Base-by-base conservation (phyloP, 1,140 invertebrate species). In the Drosophila arawakana region DNA sequence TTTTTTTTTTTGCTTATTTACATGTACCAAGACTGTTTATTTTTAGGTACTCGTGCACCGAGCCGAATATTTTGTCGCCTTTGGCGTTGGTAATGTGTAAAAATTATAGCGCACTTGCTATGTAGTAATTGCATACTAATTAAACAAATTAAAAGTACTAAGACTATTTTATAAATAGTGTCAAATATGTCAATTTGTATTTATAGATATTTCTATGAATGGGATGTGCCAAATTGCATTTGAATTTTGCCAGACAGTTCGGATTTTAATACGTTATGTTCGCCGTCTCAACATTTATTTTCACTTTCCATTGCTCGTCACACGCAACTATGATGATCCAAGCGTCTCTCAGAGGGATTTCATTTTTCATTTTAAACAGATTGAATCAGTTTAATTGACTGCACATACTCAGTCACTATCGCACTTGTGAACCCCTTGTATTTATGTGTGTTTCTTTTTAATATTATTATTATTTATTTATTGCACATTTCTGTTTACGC, bases 321-420 rank as follows among this genome's bases (percentile, higher is more conserved):
- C 77, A 83, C 78, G 68, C 77, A 67, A 70, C 25, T 30, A 30
- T 25, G 54, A 11, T 43, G 13, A 46, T 35, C 44, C 39, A 55
- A 43, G 25, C 63, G 54, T 60, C 44, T 44, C 61, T 25, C 34
- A 15, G 44, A 68, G 71, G 78, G 81, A 62, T 85, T 83, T 83
- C 81, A 67, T 63, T 83, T 85, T 85, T 83, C 81, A 67, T 63
- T 83, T 83, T 77, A 81, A 55, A 70, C 15, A 77, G 65, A 85
- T 77, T 83, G 73, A 83, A 85, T 85, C 81, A 83, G 62, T 81
- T 73, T 81, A 81, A 81, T 81, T 81, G 79, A 73, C 66, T 49
- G 79, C 59, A 73, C 58, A 44, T 3, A 30, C 18, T 21, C 18
- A 21, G 18, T 21, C 18, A 21, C 18, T 2, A 21, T 21, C 18